Conservation (phyloP, 2,113 vertebrate genomes). For the Marcusenius ussheri region DNA sequence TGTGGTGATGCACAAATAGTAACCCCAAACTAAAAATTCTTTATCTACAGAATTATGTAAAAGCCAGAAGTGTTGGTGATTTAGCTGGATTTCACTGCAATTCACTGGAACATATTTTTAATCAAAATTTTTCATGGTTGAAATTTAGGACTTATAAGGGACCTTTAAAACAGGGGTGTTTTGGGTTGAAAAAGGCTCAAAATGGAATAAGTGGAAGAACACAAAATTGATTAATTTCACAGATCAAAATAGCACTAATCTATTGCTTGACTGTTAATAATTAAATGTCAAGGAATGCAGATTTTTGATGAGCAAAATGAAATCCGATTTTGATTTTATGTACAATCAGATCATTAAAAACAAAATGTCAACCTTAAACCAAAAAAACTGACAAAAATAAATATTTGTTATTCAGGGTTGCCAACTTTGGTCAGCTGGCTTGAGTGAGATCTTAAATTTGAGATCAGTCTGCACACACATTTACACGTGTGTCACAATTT, state of each 20-base stretch:
- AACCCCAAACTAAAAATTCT: background rate
- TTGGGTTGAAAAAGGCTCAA: background rate
- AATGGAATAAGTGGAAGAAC: background rate
- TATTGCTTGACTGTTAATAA: background rate
- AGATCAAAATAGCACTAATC: background rate
- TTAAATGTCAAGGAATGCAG: slow-evolving; percentile 2
- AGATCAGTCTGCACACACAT: background rate
- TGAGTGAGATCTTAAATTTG: background rate
- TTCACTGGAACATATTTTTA: background rate
- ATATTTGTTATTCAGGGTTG: background rate
- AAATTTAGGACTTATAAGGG: background rate
- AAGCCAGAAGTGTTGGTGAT: background rate
- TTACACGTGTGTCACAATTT: background rate
- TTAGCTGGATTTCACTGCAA: background rate
- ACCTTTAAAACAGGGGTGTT: background rate
- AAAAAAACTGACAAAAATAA: background rate
- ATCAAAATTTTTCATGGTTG: slow-evolving; percentile 2
- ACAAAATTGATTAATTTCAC: background rate
- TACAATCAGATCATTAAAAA: background rate
- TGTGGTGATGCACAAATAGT: background rate
- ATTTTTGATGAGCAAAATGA: background rate
- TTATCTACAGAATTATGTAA: background rate
- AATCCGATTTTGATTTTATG: background rate
- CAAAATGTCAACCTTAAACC: background rate
- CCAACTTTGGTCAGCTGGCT: background rate